Percentiles rank a stretch among this genome's conserved stretches.
These are phyloP conservation scores for Cisticola juncidis DNA, from an alignment of 2,113 vertebrate genomes.

Conservation along the genomic window DNA sequence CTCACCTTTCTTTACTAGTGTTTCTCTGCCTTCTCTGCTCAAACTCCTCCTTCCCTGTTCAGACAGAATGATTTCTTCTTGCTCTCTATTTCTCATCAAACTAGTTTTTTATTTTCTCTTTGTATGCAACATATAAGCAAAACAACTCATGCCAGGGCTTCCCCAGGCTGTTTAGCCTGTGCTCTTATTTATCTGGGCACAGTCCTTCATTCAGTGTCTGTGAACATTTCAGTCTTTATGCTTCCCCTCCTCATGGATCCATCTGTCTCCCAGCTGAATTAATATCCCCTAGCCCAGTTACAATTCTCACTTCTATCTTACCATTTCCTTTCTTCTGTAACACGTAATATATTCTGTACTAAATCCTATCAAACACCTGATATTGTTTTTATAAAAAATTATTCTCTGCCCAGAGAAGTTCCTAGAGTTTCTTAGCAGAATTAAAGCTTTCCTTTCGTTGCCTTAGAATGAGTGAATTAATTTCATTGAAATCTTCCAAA, in stretches of 20 bases:
- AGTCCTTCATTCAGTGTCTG: neutral
- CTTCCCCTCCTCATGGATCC: neutral
- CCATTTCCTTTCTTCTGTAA: neutral
- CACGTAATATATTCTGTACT: accelerated
- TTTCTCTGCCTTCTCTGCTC: neutral
- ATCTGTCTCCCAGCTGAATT: neutral
- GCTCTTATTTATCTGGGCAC: neutral
- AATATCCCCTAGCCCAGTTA: neutral
- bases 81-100: neutral
- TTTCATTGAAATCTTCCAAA: neutral
- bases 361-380: neutral
- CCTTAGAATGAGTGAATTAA: neutral
- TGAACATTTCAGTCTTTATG: neutral
- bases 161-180: neutral
- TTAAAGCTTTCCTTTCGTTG: neutral
- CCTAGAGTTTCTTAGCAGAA: neutral
- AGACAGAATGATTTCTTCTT: neutral
- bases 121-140: neutral
- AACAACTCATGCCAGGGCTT: neutral
- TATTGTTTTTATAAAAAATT: neutral
- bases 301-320: neutral
- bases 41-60: neutral
- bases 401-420: neutral
- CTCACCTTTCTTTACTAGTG: neutral
- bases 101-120: neutral